Evolutionary conservation across 2,797 vertebrate genomes (phyloP), one percentile per base, ranked within the genome.

Genomic region (Spea hammondii): DNA sequence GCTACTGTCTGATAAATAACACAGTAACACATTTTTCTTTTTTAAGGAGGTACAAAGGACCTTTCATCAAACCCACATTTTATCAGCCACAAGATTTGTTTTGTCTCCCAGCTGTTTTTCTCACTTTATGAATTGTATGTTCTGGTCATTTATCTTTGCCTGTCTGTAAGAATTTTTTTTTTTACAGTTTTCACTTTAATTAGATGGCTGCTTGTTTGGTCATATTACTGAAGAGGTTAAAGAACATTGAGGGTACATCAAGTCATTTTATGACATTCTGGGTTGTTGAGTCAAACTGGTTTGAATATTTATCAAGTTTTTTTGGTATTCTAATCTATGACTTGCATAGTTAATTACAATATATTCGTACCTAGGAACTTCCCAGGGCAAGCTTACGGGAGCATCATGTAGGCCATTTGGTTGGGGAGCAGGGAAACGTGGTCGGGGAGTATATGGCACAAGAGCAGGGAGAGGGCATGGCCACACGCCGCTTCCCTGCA

Each of bases 1-100:
- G 45, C 48, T 74, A n/a, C 14, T 51, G 70, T 59, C n/a, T 74
- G 60, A 74, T 74, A 64, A 74, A 65, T 51, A 51, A 73, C 59
- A 48, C 46, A 10, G 46, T n/a, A 46, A 12, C 10, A 32, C 59
- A 74, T 74, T 74, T 54, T 65, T 64, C 48, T 65, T 74, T 65
- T 32, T 59, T 48, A 74, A 32, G n/a, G 14, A 51, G 55, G 46
- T 74, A 60, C n/a, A 73, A 73, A 64, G n/a, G 59, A 46, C 14
- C 50, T 64, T 62, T 73, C 48, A 73, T 73, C 59, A 62, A 14
- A 4, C 48, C 6, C 46, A 49, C 71, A 6, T 17, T 17, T 49
- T 73, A 62, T 50, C 46, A 14, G 46, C 57, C 17, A 32, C 48
- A 51, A 50, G 50, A 32, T 70, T 53, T 70, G 14, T 12, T 70